Conservation (phyloP, 2,888 invertebrate species). For the Mesorhabditis sp. region DNA sequence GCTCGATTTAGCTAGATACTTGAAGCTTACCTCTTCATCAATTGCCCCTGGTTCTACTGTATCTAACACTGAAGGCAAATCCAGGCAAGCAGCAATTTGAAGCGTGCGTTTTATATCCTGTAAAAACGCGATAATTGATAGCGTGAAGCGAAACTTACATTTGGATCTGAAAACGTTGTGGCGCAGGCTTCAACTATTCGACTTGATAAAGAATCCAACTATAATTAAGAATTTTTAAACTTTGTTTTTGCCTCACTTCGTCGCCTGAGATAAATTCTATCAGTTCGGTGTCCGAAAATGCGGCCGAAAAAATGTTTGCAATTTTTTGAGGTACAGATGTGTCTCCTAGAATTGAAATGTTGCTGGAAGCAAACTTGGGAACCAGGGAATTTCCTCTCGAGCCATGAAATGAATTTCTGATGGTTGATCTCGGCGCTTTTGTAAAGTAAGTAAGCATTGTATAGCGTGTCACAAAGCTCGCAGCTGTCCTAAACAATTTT, state of each 20-base stretch:
- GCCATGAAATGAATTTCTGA: constrained; percentile 38
- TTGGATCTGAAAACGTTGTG: background rate
- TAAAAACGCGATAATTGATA: background rate
- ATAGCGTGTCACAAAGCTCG: constrained; percentile 48
- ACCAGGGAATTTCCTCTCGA: constrained; percentile 13
- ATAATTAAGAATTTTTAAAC: constrained; percentile 5
- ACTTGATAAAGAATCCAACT: constrained; percentile 26
- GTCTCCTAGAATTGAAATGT: constrained; percentile 9
- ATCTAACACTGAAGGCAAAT: constrained; percentile 34
- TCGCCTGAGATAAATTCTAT: constrained; percentile 27
- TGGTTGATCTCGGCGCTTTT: constrained; percentile 42
- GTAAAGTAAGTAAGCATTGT: constrained; percentile 38
- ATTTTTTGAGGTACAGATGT: constrained; percentile 11
- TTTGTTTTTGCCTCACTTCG: constrained; percentile 10
- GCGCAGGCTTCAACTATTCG: constrained; percentile 20
- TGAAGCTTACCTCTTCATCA: constrained; percentile 24
- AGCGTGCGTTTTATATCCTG: constrained; percentile 22
- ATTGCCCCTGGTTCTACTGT: constrained; percentile 32
- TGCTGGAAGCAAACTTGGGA: background rate
- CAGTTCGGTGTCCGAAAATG: constrained; percentile 25
- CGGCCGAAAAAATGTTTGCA: constrained; percentile 19
- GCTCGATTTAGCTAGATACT: background rate
- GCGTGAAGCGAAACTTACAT: constrained; percentile 7
- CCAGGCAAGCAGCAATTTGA: constrained; percentile 41
- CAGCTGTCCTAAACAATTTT: constrained; percentile 42